These are phyloP conservation scores for Morone saxatilis DNA, from an alignment of 2,113 vertebrate genomes.

Conservation along the genomic window DNA sequence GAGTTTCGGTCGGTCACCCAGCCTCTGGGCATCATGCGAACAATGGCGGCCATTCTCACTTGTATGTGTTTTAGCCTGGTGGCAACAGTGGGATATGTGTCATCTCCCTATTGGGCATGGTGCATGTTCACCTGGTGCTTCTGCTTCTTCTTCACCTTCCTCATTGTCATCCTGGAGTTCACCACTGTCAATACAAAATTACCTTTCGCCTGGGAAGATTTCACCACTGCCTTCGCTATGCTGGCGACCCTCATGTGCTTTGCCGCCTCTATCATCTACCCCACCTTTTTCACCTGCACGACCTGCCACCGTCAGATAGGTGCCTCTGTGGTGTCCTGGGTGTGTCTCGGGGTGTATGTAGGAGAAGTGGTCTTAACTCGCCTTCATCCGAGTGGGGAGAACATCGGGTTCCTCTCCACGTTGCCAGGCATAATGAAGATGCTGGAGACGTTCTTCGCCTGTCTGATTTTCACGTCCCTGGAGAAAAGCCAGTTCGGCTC, in stretches of 20 bases:
- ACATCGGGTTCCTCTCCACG: slow-evolving; percentile 89
- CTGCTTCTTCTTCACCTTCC: slow-evolving; percentile 84
- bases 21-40: slow-evolving; percentile 86
- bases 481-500: fast-evolving
- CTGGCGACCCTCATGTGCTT: slow-evolving; percentile 87
- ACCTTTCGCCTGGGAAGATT: slow-evolving; percentile 90
- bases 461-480: slow-evolving; percentile 89
- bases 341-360: slow-evolving; percentile 84
- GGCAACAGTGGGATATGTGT: slow-evolving; percentile 3
- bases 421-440: slow-evolving; percentile 91
- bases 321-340: slow-evolving; percentile 84
- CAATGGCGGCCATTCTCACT: slow-evolving; percentile 79
- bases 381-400: slow-evolving; percentile 80
- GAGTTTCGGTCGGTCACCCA: slow-evolving; percentile 77
- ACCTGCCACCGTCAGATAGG: slow-evolving; percentile 67
- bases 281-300: slow-evolving; percentile 72
- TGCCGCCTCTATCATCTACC: slow-evolving; percentile 87
- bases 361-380: slow-evolving; percentile 84
- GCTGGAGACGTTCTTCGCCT: slow-evolving; percentile 88
- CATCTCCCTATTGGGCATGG: slow-evolving; percentile 81
- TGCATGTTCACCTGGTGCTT: slow-evolving; percentile 93
- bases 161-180: slow-evolving; percentile 88
- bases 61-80: slow-evolving; percentile 87
- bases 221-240: slow-evolving; percentile 89
- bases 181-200: slow-evolving; percentile 76